Conservation (phyloP, 2,113 vertebrate genomes). For the Anoura caudifer region DNA sequence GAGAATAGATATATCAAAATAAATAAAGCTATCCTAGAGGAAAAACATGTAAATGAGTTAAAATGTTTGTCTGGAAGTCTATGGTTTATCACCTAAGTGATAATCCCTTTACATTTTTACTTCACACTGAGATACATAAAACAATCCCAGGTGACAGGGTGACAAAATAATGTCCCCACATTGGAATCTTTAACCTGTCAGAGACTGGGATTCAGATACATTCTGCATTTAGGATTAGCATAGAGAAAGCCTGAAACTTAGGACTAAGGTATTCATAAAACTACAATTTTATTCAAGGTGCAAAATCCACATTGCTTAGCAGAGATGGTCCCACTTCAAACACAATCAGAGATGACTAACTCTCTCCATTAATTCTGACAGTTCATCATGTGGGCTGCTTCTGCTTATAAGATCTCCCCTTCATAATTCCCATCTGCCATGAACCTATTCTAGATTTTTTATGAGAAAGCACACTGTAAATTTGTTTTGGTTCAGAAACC, state of each 20-base stretch:
- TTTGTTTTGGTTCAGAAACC: slow-evolving; percentile 2
- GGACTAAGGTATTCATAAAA: slow-evolving; percentile 67
- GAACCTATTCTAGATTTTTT: neutral
- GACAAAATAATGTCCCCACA: slow-evolving; percentile 69
- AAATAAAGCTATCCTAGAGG: slow-evolving; percentile 74
- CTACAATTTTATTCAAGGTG: slow-evolving; percentile 45
- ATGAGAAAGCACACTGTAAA: neutral
- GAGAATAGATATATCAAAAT: slow-evolving; percentile 72
- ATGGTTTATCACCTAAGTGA: slow-evolving; percentile 80
- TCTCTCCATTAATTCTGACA: slow-evolving; percentile 5
- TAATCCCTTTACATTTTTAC: slow-evolving; percentile 80
- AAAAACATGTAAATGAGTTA: slow-evolving; percentile 81
- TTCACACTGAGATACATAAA: slow-evolving; percentile 76
- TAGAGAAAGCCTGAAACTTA: slow-evolving; percentile 70
- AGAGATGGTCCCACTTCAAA: neutral
- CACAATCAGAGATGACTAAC: neutral
- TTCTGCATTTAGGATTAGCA: slow-evolving; percentile 79
- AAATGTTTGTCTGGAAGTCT: slow-evolving; percentile 76
- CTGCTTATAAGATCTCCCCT: neutral
- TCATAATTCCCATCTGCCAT: neutral
- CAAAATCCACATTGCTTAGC: neutral
- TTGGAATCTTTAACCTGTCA: slow-evolving; percentile 73
- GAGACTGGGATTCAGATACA: slow-evolving; percentile 67
- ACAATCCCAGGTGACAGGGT: slow-evolving; percentile 77
- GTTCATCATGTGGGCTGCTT: neutral